Conservation (phyloP, 2,888 invertebrate genomes). For the Cephus sareptanus region DNA sequence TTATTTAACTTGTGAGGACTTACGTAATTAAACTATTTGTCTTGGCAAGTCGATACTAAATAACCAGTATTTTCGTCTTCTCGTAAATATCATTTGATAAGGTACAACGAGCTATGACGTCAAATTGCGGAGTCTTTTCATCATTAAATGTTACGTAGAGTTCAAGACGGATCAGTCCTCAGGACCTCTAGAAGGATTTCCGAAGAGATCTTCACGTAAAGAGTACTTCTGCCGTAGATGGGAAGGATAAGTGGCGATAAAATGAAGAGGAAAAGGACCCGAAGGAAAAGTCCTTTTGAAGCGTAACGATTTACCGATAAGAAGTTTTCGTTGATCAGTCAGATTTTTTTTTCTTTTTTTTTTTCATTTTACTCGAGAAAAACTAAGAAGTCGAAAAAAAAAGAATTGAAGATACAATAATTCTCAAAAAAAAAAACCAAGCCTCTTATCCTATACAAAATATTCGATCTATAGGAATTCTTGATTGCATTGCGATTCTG, state of each 20-base stretch:
- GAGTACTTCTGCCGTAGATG: not conserved
- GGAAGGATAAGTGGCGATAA: not conserved
- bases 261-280: not conserved
- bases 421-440: not conserved
- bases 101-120: not conserved
- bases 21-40: not conserved
- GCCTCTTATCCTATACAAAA: not conserved
- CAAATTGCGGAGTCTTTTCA: constrained; percentile 30
- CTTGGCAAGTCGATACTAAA: not conserved
- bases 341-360: not conserved
- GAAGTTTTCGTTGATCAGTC: not conserved
- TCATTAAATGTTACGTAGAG: constrained; percentile 38
- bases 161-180: constrained; percentile 44
- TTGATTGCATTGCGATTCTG: not conserved
- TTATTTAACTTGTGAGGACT: not conserved
- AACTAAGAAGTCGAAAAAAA: not conserved
- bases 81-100: not conserved
- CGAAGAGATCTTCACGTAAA: not conserved
- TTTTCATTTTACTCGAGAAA: not conserved
- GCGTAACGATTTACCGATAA: not conserved
- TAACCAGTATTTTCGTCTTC: not conserved
- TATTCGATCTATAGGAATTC: not conserved
- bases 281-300: not conserved
- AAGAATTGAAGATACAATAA: not conserved
- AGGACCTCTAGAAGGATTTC: not conserved